Conservation (phyloP, 2,113 vertebrate species). For the Budorcas taxicolor region DNA sequence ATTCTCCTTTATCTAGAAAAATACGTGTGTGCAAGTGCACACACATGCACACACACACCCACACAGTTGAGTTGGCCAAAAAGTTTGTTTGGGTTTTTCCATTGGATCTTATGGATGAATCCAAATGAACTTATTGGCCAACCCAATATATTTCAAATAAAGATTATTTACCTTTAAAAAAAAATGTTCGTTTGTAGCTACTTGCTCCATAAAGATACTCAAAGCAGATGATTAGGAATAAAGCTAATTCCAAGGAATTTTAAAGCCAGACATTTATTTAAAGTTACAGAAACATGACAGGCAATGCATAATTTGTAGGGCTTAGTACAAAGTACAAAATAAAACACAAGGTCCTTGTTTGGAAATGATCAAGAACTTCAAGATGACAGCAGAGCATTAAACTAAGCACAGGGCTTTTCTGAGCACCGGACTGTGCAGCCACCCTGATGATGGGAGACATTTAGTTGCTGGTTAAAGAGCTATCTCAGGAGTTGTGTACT, state of each 20-base stretch:
- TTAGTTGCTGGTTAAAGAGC: background rate
- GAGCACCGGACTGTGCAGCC: accelerated
- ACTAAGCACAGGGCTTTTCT: background rate
- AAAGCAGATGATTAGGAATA: background rate
- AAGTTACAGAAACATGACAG: background rate
- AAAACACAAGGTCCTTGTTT: background rate
- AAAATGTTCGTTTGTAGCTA: background rate
- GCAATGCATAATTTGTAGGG: background rate
- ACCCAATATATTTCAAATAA: background rate
- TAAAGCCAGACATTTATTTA: background rate
- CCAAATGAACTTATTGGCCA: background rate
- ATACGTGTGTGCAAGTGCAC: background rate
- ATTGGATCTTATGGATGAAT: background rate
- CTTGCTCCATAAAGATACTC: background rate
- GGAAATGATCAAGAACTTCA: background rate
- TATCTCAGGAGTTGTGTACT: background rate
- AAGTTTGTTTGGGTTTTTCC: background rate
- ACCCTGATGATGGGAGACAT: accelerated
- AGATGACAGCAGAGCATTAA: background rate
- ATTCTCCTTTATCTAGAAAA: background rate
- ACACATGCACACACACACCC: background rate
- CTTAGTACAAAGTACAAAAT: background rate
- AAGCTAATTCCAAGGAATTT: slow-evolving; percentile 17
- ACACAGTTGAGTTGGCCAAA: background rate
- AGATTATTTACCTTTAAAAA: background rate